These are phyloP conservation scores for Chalcis sispes DNA, from an alignment of 2,888 invertebrate genomes.

Conservation along the genomic window DNA sequence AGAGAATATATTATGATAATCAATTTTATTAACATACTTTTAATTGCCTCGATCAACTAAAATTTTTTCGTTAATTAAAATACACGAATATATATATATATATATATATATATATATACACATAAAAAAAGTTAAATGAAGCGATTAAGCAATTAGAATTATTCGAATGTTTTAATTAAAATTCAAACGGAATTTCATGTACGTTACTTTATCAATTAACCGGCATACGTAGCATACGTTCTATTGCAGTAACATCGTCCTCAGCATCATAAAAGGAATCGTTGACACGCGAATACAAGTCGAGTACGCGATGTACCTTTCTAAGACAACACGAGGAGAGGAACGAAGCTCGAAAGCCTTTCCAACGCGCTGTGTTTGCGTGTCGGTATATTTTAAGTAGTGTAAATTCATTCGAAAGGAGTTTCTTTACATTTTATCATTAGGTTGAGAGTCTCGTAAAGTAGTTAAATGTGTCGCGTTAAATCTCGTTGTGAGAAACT, in stretches of 20 bases:
- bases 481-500: no score
- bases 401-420: conserved; percentile 49
- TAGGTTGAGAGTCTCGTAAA: conserved; percentile 23
- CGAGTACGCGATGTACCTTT: conserved; percentile 56
- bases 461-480: conserved; percentile 36
- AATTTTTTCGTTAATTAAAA: conserved; percentile 44
- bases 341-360: conserved; percentile 21
- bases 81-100: no score
- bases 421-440: conserved; percentile 42
- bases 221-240: conserved; percentile 24
- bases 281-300: conserved; percentile 57
- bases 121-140: no score
- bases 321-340: conserved; percentile 41
- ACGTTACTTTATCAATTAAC: conserved; percentile 51
- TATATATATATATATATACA: no score
- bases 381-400: conserved; percentile 51
- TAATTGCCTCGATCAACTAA: neutral
- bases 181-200: conserved; percentile 47
- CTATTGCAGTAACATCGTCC: conserved; percentile 49
- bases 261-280: conserved; percentile 55
- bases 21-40: neutral
- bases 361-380: conserved; percentile 19
- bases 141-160: conserved; percentile 51
- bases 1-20: no score
- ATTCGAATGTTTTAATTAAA: conserved; percentile 50